Conservation (phyloP, 2,888 invertebrate genomes). For the Brachypterus glaber region DNA sequence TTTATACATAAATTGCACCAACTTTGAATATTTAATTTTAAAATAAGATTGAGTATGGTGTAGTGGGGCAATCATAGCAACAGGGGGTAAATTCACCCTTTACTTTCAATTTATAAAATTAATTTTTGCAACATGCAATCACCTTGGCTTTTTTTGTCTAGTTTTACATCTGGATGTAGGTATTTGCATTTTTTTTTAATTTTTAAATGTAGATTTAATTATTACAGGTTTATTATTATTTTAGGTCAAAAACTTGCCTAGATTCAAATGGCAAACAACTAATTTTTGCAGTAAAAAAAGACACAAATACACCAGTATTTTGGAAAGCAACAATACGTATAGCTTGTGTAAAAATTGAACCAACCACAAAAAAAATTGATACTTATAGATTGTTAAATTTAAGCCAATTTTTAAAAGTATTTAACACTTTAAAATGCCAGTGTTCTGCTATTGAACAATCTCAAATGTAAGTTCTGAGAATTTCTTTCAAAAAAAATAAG, state of each 20-base stretch:
- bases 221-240: conserved; percentile 11
- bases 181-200: not conserved
- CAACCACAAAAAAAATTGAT: conserved; percentile 44
- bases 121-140: too few species aligned
- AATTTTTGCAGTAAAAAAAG: conserved; percentile 55
- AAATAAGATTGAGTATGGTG: too few species aligned
- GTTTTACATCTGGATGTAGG: not conserved
- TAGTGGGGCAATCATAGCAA: too few species aligned
- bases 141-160: too few species aligned
- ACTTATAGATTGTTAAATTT: conserved; percentile 52
- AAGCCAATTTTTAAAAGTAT: conserved; percentile 55
- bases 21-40: too few species aligned
- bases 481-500: not conserved
- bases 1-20: too few species aligned
- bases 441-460: conserved; percentile 34
- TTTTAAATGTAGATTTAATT: conserved; percentile 3
- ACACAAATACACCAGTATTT: conserved; percentile 52
- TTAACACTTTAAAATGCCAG: conserved; percentile 46
- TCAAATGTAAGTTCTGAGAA: conserved; percentile 22
- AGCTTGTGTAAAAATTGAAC: conserved; percentile 52
- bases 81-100: too few species aligned
- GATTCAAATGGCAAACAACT: conserved; percentile 54
- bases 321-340: conserved; percentile 64
- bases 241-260: conserved; percentile 50
- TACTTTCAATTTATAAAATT: too few species aligned